A percentile compares a stretch with the other conserved stretches of the same genome.
Conservation (phyloP, 2,888 invertebrate genomes). For the Hedychridium roseum region DNA sequence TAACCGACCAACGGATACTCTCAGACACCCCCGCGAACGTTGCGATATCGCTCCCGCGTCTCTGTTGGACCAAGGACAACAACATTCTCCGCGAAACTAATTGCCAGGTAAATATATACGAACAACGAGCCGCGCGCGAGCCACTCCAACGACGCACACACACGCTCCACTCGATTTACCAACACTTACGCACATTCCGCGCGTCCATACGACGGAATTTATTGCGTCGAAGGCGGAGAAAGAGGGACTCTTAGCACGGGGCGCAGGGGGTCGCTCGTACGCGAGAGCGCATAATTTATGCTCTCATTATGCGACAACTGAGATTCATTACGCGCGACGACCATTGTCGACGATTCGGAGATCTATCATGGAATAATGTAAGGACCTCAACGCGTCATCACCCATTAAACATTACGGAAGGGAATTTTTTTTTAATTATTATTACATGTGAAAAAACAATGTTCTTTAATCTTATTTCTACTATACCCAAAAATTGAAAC, state of each 20-base stretch:
- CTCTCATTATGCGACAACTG: constrained; percentile 46
- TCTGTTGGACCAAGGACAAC: constrained; percentile 57
- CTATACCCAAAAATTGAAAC: too few relatives aligned
- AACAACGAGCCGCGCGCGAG: constrained; percentile 35
- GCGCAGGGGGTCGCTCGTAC: constrained; percentile 23
- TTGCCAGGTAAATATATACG: constrained; percentile 60
- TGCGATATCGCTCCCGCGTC: constrained; percentile 46
- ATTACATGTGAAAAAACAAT: too few relatives aligned
- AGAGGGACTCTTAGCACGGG: too few relatives aligned
- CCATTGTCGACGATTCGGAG: constrained; percentile 41
- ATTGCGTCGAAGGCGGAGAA: constrained; percentile 22
- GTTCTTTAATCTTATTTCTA: too few relatives aligned
- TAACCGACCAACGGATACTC: too few relatives aligned
- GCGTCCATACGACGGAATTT: constrained; percentile 33
- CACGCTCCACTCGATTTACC: too few relatives aligned
- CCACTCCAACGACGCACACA: constrained; percentile 22
- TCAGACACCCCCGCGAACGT: constrained; percentile 50
- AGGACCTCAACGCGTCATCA: too few relatives aligned
- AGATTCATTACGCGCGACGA: constrained; percentile 44
- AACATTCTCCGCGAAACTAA: constrained; percentile 62
- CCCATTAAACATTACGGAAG: too few relatives aligned
- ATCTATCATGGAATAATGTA: constrained; percentile 35
- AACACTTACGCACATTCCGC: too few relatives aligned
- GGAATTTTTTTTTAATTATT: too few relatives aligned
- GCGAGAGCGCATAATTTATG: constrained; percentile 49